Percentiles rank a stretch among this genome's conserved stretches.
Conservation (phyloP, 2,113 vertebrate genomes). For the Muntiacus muntjak region DNA sequence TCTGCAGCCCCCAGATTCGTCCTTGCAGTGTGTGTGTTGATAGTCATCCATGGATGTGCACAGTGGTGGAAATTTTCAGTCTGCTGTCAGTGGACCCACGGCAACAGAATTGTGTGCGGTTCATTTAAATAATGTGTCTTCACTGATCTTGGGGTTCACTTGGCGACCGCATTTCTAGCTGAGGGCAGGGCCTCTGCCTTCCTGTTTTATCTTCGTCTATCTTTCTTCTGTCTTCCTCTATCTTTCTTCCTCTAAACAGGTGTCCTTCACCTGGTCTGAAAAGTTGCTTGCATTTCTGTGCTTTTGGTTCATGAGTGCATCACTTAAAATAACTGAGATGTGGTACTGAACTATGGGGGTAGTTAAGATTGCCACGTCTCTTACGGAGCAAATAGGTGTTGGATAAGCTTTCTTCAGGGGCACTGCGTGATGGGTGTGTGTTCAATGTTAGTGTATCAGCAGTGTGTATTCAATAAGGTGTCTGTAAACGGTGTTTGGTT, state of each 20-base stretch:
- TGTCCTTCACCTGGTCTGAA: neutral
- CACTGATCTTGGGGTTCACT: neutral
- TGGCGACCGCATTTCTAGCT: accelerated
- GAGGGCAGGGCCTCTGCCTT: neutral
- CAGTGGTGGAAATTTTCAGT: accelerated
- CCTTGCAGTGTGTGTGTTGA: accelerated
- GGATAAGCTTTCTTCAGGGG: accelerated
- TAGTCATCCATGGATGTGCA: accelerated
- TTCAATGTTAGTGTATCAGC: accelerated
- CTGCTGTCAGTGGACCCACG: accelerated
- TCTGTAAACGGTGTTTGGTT: neutral
- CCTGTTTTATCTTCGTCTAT: too few relatives aligned
- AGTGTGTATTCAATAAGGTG: neutral
- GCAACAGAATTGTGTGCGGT: neutral
- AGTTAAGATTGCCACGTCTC: accelerated
- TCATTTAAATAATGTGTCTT: accelerated
- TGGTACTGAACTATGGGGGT: accelerated
- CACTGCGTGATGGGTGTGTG: accelerated
- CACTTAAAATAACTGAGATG: accelerated
- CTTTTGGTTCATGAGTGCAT: neutral
- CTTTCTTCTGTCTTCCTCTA: too few relatives aligned
- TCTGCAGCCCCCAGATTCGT: accelerated
- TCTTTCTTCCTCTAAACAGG: too few relatives aligned
- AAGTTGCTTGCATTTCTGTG: accelerated
- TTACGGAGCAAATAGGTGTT: accelerated